Evolutionary conservation across 2,797 vertebrate species (phyloP).

Genomic region (Cyclopterus lumpus): DNA sequence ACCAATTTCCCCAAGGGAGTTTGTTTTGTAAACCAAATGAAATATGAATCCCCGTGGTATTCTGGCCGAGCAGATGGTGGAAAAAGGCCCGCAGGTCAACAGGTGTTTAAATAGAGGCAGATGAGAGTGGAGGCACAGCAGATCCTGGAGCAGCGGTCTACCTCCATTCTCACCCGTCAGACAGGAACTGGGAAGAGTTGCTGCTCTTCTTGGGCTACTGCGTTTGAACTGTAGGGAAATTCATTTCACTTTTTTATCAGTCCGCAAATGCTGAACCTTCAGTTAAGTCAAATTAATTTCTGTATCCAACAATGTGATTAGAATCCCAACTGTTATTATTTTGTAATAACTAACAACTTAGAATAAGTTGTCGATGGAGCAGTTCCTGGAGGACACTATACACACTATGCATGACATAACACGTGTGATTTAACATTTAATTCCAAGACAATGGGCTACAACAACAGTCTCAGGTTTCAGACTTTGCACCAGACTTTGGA

Average conservation of each 20-base stretch:
- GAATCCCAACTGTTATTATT: not conserved
- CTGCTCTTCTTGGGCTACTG: not conserved
- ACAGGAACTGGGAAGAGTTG: conserved; percentile 73
- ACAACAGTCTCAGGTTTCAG: not conserved
- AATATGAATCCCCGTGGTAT: conserved; percentile 32
- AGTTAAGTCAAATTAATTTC: not conserved
- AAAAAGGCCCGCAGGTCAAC: conserved; percentile 37
- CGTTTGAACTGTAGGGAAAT: not conserved
- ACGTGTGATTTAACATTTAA: not conserved
- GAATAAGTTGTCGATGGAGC: not conserved
- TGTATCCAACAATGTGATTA: not conserved
- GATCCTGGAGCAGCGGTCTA: conserved; percentile 48
- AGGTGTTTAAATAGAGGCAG: conserved; percentile 79
- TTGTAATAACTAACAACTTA: not conserved
- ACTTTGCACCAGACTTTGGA: too few relatives aligned
- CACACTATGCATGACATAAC: too few relatives aligned
- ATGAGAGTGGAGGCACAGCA: conserved; percentile 60
- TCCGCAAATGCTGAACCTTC: too few relatives aligned
- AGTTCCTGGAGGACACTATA: not conserved
- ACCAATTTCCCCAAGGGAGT: not conserved
- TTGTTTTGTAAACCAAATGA: conserved; percentile 18
- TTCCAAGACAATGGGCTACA: not conserved
- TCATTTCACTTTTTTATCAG: too few relatives aligned
- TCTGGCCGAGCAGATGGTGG: conserved; percentile 28
- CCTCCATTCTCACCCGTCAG: conserved; percentile 27